Evolutionary conservation across 2,797 vertebrate species (phyloP).

Genomic region (Crax fasciolata): DNA sequence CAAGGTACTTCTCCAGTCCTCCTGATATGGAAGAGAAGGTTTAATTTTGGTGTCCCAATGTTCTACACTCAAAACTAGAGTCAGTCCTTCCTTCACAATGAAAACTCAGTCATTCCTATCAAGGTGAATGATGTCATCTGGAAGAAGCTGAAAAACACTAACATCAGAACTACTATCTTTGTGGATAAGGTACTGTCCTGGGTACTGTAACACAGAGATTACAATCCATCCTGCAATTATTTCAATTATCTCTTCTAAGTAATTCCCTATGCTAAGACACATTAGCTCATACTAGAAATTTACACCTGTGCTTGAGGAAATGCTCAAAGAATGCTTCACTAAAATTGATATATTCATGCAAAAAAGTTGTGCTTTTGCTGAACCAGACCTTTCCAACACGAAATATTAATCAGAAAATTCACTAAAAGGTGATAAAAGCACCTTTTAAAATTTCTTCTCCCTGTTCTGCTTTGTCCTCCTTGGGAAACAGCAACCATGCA

Average conservation of each 20-base stretch:
- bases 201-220: background rate
- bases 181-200: background rate
- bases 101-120: background rate
- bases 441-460: background rate
- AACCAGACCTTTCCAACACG: background rate
- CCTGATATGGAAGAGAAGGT: background rate
- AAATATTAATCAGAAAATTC: background rate
- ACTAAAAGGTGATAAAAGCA: background rate
- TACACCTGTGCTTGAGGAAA: background rate
- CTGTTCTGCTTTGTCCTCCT: background rate
- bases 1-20: background rate
- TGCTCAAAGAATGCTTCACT: background rate
- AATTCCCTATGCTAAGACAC: background rate
- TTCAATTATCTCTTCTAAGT: background rate
- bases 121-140: background rate
- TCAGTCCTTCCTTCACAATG: background rate
- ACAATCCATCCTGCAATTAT: background rate
- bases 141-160: background rate
- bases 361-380: background rate
- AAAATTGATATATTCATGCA: background rate
- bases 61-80: background rate
- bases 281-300: background rate
- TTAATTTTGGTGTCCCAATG: background rate
- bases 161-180: background rate
- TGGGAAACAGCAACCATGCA: fast-evolving